Evolutionary conservation across 2,888 invertebrate species (phyloP).

Genomic region (Sabatieria punctata): DNA sequence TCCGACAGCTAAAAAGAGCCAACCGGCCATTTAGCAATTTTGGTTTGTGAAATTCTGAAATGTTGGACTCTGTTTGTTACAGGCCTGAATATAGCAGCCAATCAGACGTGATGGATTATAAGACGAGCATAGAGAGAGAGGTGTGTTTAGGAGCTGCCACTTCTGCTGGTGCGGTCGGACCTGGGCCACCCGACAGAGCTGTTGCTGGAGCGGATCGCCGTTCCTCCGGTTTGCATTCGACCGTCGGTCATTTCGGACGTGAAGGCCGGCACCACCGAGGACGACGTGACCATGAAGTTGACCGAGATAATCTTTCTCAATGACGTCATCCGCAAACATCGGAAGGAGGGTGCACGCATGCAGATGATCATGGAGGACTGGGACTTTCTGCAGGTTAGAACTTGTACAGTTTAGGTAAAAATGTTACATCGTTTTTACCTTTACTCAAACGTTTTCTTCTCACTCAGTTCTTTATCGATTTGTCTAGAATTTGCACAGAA

Average conservation of each 20-base stretch:
- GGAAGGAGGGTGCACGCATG: conserved; percentile 41
- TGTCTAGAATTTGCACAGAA: no score
- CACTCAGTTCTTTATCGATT: no score
- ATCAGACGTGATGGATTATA: conserved; percentile 8
- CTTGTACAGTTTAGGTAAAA: no score
- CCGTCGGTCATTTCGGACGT: conserved; percentile 89
- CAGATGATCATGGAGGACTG: conserved; percentile 46
- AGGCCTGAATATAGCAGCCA: no score
- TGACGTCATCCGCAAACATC: conserved; percentile 71
- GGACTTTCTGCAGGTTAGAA: conserved; percentile 51
- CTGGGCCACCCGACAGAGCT: conserved; percentile 62
- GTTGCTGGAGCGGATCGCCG: conserved; percentile 73
- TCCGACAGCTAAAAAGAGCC: no score
- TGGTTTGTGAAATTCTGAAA: no score
- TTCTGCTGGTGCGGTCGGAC: conserved; percentile 43
- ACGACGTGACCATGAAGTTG: conserved; percentile 89
- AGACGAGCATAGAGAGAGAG: conserved; percentile 10
- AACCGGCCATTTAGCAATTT: no score
- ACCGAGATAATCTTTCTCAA: conserved; percentile 87
- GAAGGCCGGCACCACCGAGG: conserved; percentile 55
- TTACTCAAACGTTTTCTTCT: no score
- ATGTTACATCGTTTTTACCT: no score
- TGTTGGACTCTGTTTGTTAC: no score
- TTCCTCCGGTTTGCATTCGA: conserved; percentile 89
- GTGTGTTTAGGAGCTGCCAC: conserved; percentile 41